Conservation (phyloP, 2,113 vertebrate species). For the Donacobius atricapilla region DNA sequence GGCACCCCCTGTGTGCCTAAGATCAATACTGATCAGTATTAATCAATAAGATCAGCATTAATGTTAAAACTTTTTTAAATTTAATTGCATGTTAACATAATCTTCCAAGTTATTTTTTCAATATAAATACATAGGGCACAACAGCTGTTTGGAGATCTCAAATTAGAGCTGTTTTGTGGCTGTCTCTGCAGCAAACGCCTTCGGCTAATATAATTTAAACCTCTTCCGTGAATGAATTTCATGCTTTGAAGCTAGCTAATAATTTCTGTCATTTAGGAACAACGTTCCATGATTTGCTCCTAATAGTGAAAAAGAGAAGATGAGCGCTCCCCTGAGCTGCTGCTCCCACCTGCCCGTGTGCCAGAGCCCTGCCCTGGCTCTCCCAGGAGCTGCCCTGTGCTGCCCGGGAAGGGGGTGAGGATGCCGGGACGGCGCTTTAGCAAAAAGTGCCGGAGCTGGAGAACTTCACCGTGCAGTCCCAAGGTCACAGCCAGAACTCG, state of each 20-base stretch:
- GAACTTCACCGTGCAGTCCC: constrained; percentile 30
- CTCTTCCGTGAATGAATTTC: constrained; percentile 33
- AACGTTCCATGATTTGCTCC: neutral
- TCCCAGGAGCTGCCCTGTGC: neutral
- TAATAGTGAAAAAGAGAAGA: neutral
- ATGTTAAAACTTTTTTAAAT: neutral
- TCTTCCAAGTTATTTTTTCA: constrained; percentile 40
- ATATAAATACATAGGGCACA: neutral
- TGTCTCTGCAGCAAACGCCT: constrained; percentile 53
- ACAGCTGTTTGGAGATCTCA: constrained; percentile 41
- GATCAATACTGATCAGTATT: too few relatives aligned
- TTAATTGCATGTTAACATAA: constrained; percentile 42
- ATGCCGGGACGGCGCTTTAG: rapidly evolving
- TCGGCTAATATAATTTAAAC: constrained; percentile 17
- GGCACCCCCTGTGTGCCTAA: neutral
- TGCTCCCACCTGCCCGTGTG: neutral
- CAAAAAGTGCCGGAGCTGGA: rapidly evolving
- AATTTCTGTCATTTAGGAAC: constrained; percentile 49
- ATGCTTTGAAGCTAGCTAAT: constrained; percentile 20
- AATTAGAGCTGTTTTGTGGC: constrained; percentile 59
- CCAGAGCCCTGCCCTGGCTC: neutral
- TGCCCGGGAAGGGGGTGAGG: neutral
- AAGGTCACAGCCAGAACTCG: constrained; percentile 62
- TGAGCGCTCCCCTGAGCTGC: neutral
- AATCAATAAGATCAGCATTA: neutral